Evolutionary conservation across 2,888 invertebrate genomes (phyloP), one percentile per base, ranked within the genome.

Genomic region (Meiosimyza platycephala): DNA sequence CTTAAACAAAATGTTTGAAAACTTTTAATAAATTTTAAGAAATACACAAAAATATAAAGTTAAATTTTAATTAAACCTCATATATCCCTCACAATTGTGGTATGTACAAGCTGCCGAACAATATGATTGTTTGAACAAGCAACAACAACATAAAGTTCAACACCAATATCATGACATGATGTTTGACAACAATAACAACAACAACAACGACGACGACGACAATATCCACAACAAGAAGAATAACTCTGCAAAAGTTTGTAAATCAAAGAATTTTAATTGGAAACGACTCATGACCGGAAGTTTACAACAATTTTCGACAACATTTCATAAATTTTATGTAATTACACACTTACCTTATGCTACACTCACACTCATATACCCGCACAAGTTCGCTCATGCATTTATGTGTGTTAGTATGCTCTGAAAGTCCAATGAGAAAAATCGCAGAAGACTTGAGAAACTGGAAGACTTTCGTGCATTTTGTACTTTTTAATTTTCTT

Each of bases 181-280:
- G 22, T 16, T 22, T 11, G 11, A 15, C n/a, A 15, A 55, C 16
- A 55, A 55, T 11, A 55, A 55, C 55, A 55, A 55, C 16, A 55
- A 55, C 57, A 55, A 55, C 55, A 55, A 55, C 55, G 2, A 18
- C 2, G 22, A 55, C 2, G 22, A 55, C 16, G 22, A 55, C n/a
- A 55, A 18, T 18, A 57, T 22, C 16, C 16, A 64, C 15, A 64
- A 6, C 64, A 28, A n/a, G 16, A 51, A 22, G 51, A 63, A 63
- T 22, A 51, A 28, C 15, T 4, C 28, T 16, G 13, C 28, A 22
- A 64, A 64, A 64, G 50, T 22, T 64, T 51, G 18, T 18, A 64
- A 64, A 51, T 64, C 51, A 64, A 67, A 57, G 67, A 67, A 67
- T 67, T 67, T 67, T 67, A 55, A 67, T 67, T 67, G 54, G 57